These are phyloP conservation scores for Zhuqinia jingwanae DNA, from an alignment of 2,888 invertebrate genomes.

Conservation along the genomic window DNA sequence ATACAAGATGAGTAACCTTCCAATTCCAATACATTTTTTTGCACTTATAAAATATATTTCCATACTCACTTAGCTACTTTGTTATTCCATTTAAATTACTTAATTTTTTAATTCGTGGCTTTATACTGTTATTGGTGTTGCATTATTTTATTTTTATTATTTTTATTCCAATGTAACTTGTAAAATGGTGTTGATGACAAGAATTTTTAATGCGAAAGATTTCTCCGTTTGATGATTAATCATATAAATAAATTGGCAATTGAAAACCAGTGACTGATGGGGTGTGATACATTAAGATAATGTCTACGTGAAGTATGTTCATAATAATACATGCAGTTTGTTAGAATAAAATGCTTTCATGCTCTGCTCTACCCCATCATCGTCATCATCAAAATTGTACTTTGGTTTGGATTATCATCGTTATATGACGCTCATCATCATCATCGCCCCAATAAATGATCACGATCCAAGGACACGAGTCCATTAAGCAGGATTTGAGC, in stretches of 20 bases:
- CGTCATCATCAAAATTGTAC: neutral
- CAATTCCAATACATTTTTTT: too few relatives aligned
- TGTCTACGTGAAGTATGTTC: neutral
- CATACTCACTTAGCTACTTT: too few relatives aligned
- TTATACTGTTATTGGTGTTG: too few relatives aligned
- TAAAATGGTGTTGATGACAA: conserved; percentile 22
- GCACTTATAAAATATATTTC: too few relatives aligned
- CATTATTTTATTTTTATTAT: neutral
- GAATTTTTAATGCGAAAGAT: conserved; percentile 22
- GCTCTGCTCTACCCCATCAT: too few relatives aligned
- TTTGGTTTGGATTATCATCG: neutral
- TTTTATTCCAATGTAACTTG: conserved; percentile 2
- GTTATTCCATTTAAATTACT: too few relatives aligned
- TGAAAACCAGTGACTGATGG: conserved; percentile 1
- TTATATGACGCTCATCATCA: neutral
- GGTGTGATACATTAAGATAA: neutral
- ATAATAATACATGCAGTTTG: too few relatives aligned
- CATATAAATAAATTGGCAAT: conserved; percentile 42
- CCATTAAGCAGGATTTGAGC: conserved; percentile 16
- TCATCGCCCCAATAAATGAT: conserved; percentile 20
- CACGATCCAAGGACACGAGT: neutral
- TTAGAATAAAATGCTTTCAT: too few relatives aligned
- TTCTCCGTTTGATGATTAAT: conserved; percentile 36
- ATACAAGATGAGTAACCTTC: too few relatives aligned
- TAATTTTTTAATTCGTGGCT: too few relatives aligned